Percentiles rank a stretch among this genome's conserved stretches.
Conservation (phyloP, 2,888 invertebrate genomes). For the Dusona sp. region DNA sequence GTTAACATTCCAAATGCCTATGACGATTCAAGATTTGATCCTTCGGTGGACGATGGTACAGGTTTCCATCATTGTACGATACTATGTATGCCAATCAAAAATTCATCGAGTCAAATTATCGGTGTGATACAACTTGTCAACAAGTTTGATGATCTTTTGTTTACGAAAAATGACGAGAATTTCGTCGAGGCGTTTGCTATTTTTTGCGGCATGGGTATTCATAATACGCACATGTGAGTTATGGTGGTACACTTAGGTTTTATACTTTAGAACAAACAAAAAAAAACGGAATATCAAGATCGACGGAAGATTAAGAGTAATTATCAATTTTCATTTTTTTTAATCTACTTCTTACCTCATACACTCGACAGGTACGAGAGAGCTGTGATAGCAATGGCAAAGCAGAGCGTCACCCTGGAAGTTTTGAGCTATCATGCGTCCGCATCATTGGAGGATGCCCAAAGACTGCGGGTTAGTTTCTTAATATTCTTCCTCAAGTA, state of each 20-base stretch:
- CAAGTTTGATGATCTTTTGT: slow-evolving; percentile 95
- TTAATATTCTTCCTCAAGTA: background rate
- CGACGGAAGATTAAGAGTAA: slow-evolving; percentile 9
- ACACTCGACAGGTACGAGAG: slow-evolving; percentile 91
- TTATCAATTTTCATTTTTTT: background rate
- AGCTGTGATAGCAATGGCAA: slow-evolving; percentile 97
- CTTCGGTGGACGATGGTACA: slow-evolving; percentile 92
- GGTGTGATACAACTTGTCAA: slow-evolving; percentile 97
- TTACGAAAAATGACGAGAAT: slow-evolving; percentile 98
- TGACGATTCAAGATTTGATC: slow-evolving; percentile 94
- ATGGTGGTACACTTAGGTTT: slow-evolving; percentile 28
- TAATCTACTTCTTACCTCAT: slow-evolving; percentile 21
- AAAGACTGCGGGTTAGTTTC: slow-evolving; percentile 91
- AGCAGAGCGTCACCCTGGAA: slow-evolving; percentile 97
- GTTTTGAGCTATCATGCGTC: slow-evolving; percentile 98
- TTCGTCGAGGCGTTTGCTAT: slow-evolving; percentile 99
- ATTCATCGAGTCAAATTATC: slow-evolving; percentile 95
- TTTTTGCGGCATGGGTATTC: slow-evolving; percentile 98
- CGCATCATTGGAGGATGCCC: slow-evolving; percentile 95
- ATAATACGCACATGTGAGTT: slow-evolving; percentile 95
- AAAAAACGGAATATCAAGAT: slow-evolving; percentile 16
- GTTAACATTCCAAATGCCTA: slow-evolving; percentile 96
- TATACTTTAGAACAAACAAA: slow-evolving; percentile 25
- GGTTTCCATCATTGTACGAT: slow-evolving; percentile 95
- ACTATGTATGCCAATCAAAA: slow-evolving; percentile 98